Evolutionary conservation across 2,888 invertebrate species (phyloP), one percentile per base, ranked within the genome.

Genomic region (Cephus spinipes): DNA sequence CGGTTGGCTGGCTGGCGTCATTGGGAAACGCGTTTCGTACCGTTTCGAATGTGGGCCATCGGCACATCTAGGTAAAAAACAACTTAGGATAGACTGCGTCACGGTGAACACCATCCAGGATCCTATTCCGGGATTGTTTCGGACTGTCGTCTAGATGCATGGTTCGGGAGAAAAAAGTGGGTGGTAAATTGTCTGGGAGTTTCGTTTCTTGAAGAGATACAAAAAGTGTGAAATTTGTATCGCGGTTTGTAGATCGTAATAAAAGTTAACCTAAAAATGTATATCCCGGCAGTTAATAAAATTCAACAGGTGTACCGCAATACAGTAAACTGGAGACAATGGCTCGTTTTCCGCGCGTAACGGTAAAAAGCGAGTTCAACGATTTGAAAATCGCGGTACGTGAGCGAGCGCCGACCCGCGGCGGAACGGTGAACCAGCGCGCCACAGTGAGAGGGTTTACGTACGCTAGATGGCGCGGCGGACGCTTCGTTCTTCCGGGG

Each of bases 21-120:
- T 87, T 87, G 84, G 81, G 85, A 84, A 86, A 87, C 77, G 77
- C 78, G 68, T 71, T 36, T 71, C 81, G 82, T 81, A 79, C 80
- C 82, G 82, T 85, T 86, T 81, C 85, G 86, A 87, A 88, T 86
- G 86, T 88, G 83, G 87, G 87, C 84, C 87, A 86, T 84, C 85
- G 83, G 83, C 81, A 85, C 82, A 82, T 83, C 71, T 86, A 83
- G 82, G 79, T 79, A 79, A 82, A 83, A 85, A 86, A 85, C 84
- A 83, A 81, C 77, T 76, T 76, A 79, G 73, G 40, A 73, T 76
- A 71, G 32, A 71, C 32, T 3, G 71, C 6, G 55, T 9, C 71
- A 31, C 32, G 71, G 31, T 71, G 31, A 71, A 31, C 3, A 35
- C 23, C 23, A 2, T 6, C 6, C 55, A 23, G 55, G 9, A 9